Evolutionary conservation across 2,888 invertebrate genomes (phyloP), one percentile per base, ranked within the genome.

Genomic region (Amblyjoppa fuscipennis): DNA sequence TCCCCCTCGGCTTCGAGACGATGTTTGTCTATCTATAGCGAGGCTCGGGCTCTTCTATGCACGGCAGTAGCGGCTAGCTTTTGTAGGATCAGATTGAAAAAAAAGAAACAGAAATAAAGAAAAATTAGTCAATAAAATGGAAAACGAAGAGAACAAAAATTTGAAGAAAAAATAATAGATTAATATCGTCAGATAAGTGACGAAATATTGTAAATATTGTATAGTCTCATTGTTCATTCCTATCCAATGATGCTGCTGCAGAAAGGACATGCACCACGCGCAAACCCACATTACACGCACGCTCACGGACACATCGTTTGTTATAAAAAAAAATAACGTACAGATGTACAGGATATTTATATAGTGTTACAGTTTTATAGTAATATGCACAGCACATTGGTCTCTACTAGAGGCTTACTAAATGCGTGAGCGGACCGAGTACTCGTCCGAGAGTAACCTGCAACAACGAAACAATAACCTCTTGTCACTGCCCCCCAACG

Each of bases 391-490:
- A 93, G 92, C 90, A 92, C 90, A 93, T 90, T 90, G 90, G 91
- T 92, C 90, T 93, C 92, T 93, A 92, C 90, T 89, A 92, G 91
- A 93, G 93, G 93, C 93, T 93, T 93, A 93, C 93, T 93, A 93
- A 93, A 93, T 93, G 92, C 93, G 93, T 93, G 93, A 92, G 93
- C 93, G 93, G 92, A 93, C 92, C 93, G 93, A 93, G 93, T 93
- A 93, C 93, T 93, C 93, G 93, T 93, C 93, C 93, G 93, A 91
- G 92, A 93, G 93, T 93, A 93, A 93, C 93, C 93, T 93, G 93
- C 93, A 93, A 93, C 93, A 93, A 91, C 93, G 91, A 93, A 93
- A 93, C 89, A 93, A 93, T 87, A 93, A 90, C 92, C 92, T 92
- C 85, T 85, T 85, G 92, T 92, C 92, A 93, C 93, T 92, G 92